Evolutionary conservation across 2,888 invertebrate genomes (phyloP), one percentile per base, ranked within the genome.

Genomic region (Cantharis nigra): DNA sequence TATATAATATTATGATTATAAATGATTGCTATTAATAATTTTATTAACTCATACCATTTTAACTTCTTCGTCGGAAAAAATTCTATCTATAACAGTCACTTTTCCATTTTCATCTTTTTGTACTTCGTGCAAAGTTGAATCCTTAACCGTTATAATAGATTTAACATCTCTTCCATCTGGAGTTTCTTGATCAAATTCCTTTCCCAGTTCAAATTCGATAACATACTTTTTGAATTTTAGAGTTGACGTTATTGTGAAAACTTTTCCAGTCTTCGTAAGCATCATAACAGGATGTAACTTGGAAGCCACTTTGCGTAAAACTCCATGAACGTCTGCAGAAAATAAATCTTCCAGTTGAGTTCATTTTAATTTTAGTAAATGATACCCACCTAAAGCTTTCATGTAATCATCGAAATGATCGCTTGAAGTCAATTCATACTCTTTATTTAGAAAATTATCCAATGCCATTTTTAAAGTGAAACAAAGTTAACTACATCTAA

Each of bases 321-420:
- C 92, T 85, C 97, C 89, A 62, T 96, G 95, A 67, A 98, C 97
- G 83, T 97, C 98, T 97, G 89, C 7, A 89, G 87, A 23, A 23
- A 23, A 49, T n/a, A 0, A 64, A 11, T 10, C 5, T 13, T 33
- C 13, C 33, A 20, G 11, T 11, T 18, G 7, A 3, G 16, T 64
- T 16, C 3, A 9, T n/a, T 20, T 67, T 64, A 67, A 67, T 67
- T 67, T n/a, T 10, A 23, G 10, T 23, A 71, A 26, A 11, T 13
- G 26, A 26, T 9, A 90, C 93, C 93, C 87, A 96, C 96, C 96
- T 80, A 96, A 89, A 71, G 93, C 92, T 90, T 96, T 96, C 95
- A 97, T 94, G 90, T 95, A 96, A 77, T 95, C 95, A 85, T 97
- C 97, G 88, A 97, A 97, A 87, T 96, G 95, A 81, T 96, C 95